Conservation (phyloP, 1,140 invertebrate species). For the Trachymyrmex cornetzi region DNA sequence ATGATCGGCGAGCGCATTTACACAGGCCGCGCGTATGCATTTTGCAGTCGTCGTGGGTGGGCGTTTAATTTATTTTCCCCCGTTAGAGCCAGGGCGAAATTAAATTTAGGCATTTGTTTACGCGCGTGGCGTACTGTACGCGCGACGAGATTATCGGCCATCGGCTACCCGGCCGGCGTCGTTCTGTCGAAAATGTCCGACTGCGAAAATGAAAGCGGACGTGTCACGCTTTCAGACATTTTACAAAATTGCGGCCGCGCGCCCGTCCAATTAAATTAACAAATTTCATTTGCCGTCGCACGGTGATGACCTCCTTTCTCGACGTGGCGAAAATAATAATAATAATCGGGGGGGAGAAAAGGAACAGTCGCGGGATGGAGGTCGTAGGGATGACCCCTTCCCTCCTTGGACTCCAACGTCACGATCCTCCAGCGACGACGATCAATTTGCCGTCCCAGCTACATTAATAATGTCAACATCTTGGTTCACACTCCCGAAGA, state of each 20-base stretch:
- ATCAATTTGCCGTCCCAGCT: constrained; percentile 46
- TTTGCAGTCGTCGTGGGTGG: constrained; percentile 63
- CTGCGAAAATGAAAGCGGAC: constrained; percentile 57
- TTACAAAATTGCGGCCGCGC: constrained; percentile 48
- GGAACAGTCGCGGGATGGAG: too few relatives aligned
- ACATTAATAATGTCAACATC: constrained; percentile 71
- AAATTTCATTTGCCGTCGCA: constrained; percentile 23
- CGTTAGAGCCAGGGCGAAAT: constrained; percentile 60
- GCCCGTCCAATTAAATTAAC: constrained; percentile 45
- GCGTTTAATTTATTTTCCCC: constrained; percentile 72
- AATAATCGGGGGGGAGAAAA: neutral
- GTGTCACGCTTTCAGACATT: constrained; percentile 57
- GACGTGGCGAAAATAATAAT: constrained; percentile 34
- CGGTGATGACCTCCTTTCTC: neutral
- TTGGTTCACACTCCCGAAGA: constrained; percentile 68
- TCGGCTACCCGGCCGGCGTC: neutral
- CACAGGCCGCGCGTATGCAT: constrained; percentile 55
- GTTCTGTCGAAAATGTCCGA: constrained; percentile 24
- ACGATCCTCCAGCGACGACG: constrained; percentile 23
- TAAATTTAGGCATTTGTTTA: constrained; percentile 76
- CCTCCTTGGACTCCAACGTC: constrained; percentile 19
- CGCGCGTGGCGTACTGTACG: constrained; percentile 46
- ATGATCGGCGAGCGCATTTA: constrained; percentile 62
- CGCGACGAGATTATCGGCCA: constrained; percentile 69
- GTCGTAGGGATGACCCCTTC: neutral